Evolutionary conservation across 2,113 vertebrate genomes (phyloP).

Genomic region (Seriola dumerili): DNA sequence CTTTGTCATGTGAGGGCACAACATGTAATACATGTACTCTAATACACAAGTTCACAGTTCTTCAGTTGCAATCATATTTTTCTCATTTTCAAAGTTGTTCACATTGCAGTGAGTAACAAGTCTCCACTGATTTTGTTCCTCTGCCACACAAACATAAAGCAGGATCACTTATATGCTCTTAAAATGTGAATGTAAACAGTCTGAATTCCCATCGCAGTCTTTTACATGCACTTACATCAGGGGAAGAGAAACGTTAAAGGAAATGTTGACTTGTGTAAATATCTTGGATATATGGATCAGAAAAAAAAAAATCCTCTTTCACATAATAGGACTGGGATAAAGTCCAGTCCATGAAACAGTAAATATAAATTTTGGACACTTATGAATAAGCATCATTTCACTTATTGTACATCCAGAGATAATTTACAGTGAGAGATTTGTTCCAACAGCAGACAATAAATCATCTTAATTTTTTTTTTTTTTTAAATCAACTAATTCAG

Average conservation of each 20-base stretch:
- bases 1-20: neutral
- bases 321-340: neutral
- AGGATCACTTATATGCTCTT: neutral
- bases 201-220: neutral
- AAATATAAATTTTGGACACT: neutral
- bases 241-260: neutral
- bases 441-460: conserved; percentile 11
- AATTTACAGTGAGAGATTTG: neutral
- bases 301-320: neutral
- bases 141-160: neutral
- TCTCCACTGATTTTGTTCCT: neutral
- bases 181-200: neutral
- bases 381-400: neutral
- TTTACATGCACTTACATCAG: neutral
- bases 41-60: neutral
- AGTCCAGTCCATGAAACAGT: neutral
- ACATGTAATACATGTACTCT: neutral
- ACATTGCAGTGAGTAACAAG: neutral
- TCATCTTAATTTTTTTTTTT: neutral
- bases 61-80: neutral
- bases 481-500: neutral
- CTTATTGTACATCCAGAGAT: neutral
- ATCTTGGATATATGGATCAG: neutral
- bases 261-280: conserved; percentile 12
- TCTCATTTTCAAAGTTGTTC: neutral